Evolutionary conservation across 2,888 invertebrate genomes (phyloP).

Genomic region (Tipula confusa): DNA sequence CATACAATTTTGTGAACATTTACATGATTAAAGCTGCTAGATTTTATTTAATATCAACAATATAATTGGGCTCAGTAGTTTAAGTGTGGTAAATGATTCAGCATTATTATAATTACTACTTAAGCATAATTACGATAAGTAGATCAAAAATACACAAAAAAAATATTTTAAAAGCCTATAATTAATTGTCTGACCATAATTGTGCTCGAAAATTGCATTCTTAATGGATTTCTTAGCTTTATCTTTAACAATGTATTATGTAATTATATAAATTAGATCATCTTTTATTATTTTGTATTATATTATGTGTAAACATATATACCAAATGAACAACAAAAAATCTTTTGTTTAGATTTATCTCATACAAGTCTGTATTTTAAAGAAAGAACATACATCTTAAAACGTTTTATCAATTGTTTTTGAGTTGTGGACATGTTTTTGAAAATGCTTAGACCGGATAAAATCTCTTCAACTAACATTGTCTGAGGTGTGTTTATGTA

Average conservation of each 20-base stretch:
- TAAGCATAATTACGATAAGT: neutral
- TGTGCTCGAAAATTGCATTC: neutral
- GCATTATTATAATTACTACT: neutral
- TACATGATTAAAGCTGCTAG: too few relatives aligned
- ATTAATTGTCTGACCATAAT: neutral
- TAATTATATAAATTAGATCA: neutral
- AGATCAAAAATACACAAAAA: neutral
- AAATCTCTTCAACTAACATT: too few relatives aligned
- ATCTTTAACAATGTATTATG: neutral
- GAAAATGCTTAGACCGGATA: neutral
- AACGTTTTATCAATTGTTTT: neutral
- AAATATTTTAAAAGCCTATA: too few relatives aligned
- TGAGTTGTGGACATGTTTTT: neutral
- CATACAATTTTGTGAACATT: too few relatives aligned
- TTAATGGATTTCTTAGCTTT: neutral
- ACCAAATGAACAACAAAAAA: too few relatives aligned
- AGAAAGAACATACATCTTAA: too few relatives aligned
- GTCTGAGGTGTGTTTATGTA: too few relatives aligned
- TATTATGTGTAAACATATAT: too few relatives aligned
- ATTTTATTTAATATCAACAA: neutral
- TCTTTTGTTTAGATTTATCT: too few relatives aligned
- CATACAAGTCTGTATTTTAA: too few relatives aligned
- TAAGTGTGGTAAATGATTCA: neutral
- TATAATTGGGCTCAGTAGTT: neutral
- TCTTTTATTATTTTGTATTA: too few relatives aligned